phyloP scores from a whole-genome alignment of 2,888 invertebrate genomes.

The Stenchaetothrips biformis region DNA sequence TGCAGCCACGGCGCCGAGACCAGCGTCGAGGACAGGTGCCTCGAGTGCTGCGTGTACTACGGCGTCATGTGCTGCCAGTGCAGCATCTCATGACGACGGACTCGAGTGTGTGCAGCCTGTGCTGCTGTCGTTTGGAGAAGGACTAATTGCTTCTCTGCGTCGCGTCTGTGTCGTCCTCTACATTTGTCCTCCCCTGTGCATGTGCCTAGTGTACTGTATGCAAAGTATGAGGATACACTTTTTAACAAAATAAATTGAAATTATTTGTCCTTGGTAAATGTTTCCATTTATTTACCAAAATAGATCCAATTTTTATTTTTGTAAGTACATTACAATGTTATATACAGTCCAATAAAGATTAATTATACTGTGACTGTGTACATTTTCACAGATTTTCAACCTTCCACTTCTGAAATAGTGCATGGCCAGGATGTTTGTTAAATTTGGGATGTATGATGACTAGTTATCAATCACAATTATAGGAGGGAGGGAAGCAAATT shows the following conservation, averaged over 20 bases:
- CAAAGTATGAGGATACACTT: background rate
- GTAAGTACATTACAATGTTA: background rate
- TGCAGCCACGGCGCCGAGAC: background rate
- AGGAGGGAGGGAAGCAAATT: background rate
- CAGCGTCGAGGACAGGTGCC: constrained; percentile 12
- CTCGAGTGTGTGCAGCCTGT: background rate
- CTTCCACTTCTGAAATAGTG: background rate
- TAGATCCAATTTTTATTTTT: background rate
- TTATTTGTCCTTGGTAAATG: background rate
- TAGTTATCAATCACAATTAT: background rate
- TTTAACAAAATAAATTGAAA: background rate
- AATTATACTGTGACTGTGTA: background rate
- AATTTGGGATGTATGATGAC: background rate
- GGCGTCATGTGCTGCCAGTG: constrained; percentile 9
- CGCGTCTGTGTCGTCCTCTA: too few species aligned
- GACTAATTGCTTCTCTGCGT: too few species aligned
- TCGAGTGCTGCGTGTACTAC: background rate
- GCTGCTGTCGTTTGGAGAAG: too few species aligned
- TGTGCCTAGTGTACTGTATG: background rate
- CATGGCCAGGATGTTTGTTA: background rate
- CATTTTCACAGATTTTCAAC: background rate
- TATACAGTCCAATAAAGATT: background rate
- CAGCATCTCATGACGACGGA: background rate
- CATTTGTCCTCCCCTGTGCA: too few species aligned
- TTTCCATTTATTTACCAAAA: background rate